Evolutionary conservation across 2,113 vertebrate species (phyloP), one percentile per base, ranked within the genome.

Genomic region (Nestor notabilis): DNA sequence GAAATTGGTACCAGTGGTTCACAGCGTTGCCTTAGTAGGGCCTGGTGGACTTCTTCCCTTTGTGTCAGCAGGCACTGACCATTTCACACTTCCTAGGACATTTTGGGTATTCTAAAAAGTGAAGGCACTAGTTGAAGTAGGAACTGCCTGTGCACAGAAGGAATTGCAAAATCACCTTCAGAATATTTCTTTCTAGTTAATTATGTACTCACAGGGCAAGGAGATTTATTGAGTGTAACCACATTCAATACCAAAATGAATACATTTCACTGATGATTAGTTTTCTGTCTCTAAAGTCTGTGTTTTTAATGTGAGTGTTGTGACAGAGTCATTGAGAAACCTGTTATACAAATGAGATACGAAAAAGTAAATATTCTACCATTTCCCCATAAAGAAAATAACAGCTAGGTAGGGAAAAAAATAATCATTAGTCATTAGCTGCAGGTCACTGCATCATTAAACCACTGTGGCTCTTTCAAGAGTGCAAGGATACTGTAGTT

Each of bases 161-260:
- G 76, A 80, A 76, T 52, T 64, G 44, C 19, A 76, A 69, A 90
- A 68, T 53, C 60, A 18, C 71, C 44, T 93, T 89, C 0, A 35
- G 80, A 89, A 83, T 79, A 44, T 83, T 89, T 92, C 68, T 44
- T 82, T 91, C 43, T 87, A 82, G 83, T 91, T 96, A 91, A 87
- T 92, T 56, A 89, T 61, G 19, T 89, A 72, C 66, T 92, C 49
- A 10, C 0, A 55, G 50, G 33, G 56, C 70, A 76, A 41, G 31
- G 90, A 83, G 65, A 65, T 87, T 84, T 56, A 91, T 33, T 76
- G 85, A 92, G 39, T 6, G 9, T 89, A 85, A 85, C 91, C 44
- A 46, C 61, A 64, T 55, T 91, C 70, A 52, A 79, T 79, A 68
- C 7, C 80, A 68, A 93, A 84, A 68, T 63, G 25, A 93, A 79